These are phyloP conservation scores for Drosophila neutralis DNA, from an alignment of 2,888 invertebrate genomes.

Conservation along the genomic window DNA sequence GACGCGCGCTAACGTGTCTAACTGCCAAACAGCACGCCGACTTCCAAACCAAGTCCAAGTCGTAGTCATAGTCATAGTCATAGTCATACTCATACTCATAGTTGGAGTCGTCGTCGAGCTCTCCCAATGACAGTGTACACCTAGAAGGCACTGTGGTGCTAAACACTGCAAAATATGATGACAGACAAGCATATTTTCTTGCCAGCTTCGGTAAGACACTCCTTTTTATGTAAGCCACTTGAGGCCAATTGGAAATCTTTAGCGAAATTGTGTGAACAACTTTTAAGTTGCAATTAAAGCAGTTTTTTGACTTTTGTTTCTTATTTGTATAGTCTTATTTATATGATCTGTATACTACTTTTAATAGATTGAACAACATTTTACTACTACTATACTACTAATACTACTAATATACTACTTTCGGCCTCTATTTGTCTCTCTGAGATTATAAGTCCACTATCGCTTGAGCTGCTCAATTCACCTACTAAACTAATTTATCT, in stretches of 20 bases:
- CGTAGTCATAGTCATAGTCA: conserved; percentile 3
- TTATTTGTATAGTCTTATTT: not conserved
- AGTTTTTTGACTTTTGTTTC: not conserved
- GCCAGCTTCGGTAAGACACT: not conserved
- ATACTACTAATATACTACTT: not conserved
- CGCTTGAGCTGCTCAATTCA: no score
- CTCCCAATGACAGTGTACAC: conserved; percentile 50
- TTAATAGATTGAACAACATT: not conserved
- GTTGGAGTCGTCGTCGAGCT: not conserved
- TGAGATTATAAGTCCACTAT: not conserved
- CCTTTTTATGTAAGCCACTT: not conserved
- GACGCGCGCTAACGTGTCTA: conserved; percentile 62
- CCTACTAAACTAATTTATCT: no score
- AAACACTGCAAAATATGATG: not conserved
- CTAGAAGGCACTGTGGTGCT: conserved; percentile 51
- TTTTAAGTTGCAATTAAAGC: not conserved
- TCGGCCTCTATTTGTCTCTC: not conserved
- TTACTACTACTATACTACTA: no score
- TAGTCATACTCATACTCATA: not conserved
- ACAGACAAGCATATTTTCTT: not conserved
- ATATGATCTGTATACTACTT: not conserved
- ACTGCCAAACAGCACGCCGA: conserved; percentile 59
- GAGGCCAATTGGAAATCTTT: not conserved
- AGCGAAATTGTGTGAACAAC: not conserved
- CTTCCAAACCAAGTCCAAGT: conserved; percentile 14